Evolutionary conservation across 2,888 invertebrate genomes (phyloP), one percentile per base, ranked within the genome.

Genomic region (Sesamia inferens): DNA sequence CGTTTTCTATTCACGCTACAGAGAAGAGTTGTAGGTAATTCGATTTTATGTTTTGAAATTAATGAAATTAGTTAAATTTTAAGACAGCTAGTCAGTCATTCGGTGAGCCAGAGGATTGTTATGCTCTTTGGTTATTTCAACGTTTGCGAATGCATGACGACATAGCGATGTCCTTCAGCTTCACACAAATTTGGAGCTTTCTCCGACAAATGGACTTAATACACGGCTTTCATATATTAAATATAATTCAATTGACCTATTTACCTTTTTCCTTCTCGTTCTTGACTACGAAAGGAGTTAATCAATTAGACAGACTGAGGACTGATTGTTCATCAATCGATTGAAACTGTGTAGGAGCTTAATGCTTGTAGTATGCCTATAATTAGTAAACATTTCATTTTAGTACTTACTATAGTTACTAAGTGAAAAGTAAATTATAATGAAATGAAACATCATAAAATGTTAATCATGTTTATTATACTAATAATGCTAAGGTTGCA

Each of bases 381-480:
- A 7, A 51, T 55, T 61, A n/a, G n/a, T n/a, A n/a, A 3, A n/a
- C 8, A 24, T 59, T 51, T 22, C 61, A 19, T 8, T 39, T n/a
- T 57, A 31, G 31, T 31, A 31, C 31, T 3, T 31, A 31, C 31
- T 31, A 5, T 19, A 22, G 19, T 51, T 22, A 14, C 10, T 51
- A 24, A 62, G 5, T 24, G 42, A 63, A 70, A 64, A 6, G 8
- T 31, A 59, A 75, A 63, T 48, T 19, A 58, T 31, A 64, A 51
- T 73, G 19, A 86, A 90, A 88, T 88, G 80, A 90, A 89, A 90
- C 79, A 78, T 66, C 67, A 76, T 71, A 75, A 88, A 89, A 90
- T 93, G 92, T 94, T 94, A 94, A 93, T 93, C 90, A 92, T 93
- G 91, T 95, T 95, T 95, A 95, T 92, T 94, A 93, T 93, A 94